Base-by-base conservation (phyloP, 2,797 vertebrate genomes). In the Corythornis leucogaster region DNA sequence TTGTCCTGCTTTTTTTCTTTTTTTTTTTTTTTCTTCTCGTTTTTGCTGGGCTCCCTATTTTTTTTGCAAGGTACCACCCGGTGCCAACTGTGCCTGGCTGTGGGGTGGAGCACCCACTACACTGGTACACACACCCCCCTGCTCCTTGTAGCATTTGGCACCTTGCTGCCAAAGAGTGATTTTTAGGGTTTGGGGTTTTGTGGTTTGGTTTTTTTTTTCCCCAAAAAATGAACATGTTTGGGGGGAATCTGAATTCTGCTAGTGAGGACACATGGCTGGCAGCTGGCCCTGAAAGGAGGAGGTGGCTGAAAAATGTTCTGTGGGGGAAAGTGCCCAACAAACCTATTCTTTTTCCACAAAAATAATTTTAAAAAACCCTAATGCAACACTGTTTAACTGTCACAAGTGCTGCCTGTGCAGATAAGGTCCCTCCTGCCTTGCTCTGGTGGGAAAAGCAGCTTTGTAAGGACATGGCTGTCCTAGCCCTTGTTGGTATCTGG, bases 21-120 rank as follows among this genome's bases (percentile, higher is more conserved):
- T 43, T 46, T 31, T 43, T 46, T 31, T 33, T 20, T 70, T 53
- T 26, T 28, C 17, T n/a, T 18, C 15, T 48, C 12, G 5, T 25
- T 73, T 43, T 35, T 16, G 2, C 59, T 87, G 75, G 25, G 61
- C 68, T 93, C 95, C 94, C 75, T 96, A 8, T 92, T 88, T 79
- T 80, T 79, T 53, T 53, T 51, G 54, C 69, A 91, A 97, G 94
- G 96, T 97, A 96, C 96, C 97, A 97, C 88, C 94, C 94, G 0
- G 98, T 97, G 95, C 97, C 97, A 96, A 97, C 80, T 71, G 62
- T 45, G 50, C 74, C 80, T 1, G 3, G 66, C 73, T 30, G 25
- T 1, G 8, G 66, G 57, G 38, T 17, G 53, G 33, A 71, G 43
- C 0, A 2, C 40, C n/a, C 7, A 14, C 68, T 58, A 33, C 80